Conservation (phyloP, 1,140 invertebrate species). For the Drosophila prosaltans region DNA sequence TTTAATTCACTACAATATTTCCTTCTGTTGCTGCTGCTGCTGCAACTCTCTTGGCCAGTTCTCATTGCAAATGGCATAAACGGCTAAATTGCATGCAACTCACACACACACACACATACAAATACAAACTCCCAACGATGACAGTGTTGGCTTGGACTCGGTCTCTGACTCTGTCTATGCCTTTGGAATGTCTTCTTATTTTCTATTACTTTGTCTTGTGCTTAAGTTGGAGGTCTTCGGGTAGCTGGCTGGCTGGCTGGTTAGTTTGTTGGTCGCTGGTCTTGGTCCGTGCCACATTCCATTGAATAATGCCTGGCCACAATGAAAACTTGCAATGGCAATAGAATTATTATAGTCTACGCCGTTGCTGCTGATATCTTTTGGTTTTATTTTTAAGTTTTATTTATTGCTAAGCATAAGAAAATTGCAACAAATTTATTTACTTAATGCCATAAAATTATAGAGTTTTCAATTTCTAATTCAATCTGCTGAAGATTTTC, state of each 20-base stretch:
- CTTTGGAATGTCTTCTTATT: constrained; percentile 48
- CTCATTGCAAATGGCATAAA: constrained; percentile 60
- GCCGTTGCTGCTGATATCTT: constrained; percentile 36
- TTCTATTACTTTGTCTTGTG: constrained; percentile 57
- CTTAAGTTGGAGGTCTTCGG: constrained; percentile 47
- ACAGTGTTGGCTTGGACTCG: constrained; percentile 30
- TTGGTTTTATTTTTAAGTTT: constrained; percentile 65
- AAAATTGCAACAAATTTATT: constrained; percentile 3
- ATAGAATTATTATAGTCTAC: constrained; percentile 69
- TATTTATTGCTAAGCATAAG: constrained; percentile 56
- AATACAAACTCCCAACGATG: background rate
- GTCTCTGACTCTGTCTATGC: constrained; percentile 47
- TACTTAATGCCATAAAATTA: constrained; percentile 3
- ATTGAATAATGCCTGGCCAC: constrained; percentile 42
- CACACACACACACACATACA: constrained; percentile 25
- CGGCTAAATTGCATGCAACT: constrained; percentile 61
- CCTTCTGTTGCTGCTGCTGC: constrained; percentile 34
- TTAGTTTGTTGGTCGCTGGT: constrained; percentile 41
- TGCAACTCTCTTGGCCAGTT: constrained; percentile 30
- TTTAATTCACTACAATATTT: constrained; percentile 80
- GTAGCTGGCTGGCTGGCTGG: constrained; percentile 32
- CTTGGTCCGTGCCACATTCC: constrained; percentile 16
- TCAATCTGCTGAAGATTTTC: background rate
- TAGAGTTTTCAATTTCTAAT: constrained; percentile 1
- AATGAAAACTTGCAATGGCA: constrained; percentile 27